Percentiles rank a stretch among this genome's conserved stretches.
phyloP scores from a whole-genome alignment of 2,113 vertebrate species.

The Brachypteracias leptosomus region DNA sequence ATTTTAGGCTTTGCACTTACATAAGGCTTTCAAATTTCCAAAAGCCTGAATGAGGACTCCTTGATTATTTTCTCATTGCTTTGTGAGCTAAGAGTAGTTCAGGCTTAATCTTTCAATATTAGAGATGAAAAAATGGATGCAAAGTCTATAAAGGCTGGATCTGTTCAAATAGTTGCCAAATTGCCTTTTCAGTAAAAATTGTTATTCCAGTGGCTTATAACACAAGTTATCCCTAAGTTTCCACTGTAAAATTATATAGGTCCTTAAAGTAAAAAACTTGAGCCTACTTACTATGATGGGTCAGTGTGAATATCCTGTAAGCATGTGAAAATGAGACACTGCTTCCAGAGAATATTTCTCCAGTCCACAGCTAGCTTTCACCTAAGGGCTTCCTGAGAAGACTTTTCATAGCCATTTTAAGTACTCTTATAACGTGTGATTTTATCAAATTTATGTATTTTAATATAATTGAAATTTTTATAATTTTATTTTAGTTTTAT shows the following conservation, averaged over 20 bases:
- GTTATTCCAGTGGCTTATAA: neutral
- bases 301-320: neutral
- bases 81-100: neutral
- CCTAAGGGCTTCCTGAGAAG: neutral
- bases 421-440: neutral
- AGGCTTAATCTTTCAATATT: neutral
- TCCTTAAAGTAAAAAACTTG: neutral
- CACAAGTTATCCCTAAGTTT: neutral
- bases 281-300: neutral
- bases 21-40: neutral
- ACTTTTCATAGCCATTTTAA: neutral
- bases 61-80: neutral
- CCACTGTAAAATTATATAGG: neutral
- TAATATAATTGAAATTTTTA: neutral
- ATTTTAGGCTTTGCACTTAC: neutral
- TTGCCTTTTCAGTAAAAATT: neutral
- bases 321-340: neutral
- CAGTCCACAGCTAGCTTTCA: neutral
- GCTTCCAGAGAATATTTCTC: neutral
- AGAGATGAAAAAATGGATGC: neutral
- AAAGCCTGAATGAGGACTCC: neutral
- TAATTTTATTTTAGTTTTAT: neutral
- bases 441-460: neutral
- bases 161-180: neutral
- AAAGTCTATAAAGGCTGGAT: neutral